These are phyloP conservation scores for Sparus aurata DNA, from an alignment of 2,797 vertebrate species.

Conservation along the genomic window DNA sequence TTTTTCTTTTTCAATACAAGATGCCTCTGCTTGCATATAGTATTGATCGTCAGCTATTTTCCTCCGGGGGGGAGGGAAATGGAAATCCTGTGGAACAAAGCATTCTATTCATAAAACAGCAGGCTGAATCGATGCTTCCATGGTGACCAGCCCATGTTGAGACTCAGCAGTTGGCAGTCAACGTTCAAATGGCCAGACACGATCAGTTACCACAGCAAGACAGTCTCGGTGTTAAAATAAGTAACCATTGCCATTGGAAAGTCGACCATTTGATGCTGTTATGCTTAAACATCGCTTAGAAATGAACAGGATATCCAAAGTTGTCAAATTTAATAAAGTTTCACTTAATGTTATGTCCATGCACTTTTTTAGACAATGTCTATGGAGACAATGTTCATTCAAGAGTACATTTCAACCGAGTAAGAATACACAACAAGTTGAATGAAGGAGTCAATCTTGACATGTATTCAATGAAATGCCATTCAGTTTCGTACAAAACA, in stretches of 20 bases:
- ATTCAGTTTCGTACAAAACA: too few relatives aligned
- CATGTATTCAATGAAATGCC: not conserved
- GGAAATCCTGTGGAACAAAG: conserved; percentile 63
- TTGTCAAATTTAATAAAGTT: not conserved
- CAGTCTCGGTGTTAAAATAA: conserved; percentile 51
- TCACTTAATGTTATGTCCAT: not conserved
- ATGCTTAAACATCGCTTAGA: conserved; percentile 15
- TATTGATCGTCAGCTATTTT: conserved; percentile 66
- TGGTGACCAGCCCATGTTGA: conserved; percentile 35
- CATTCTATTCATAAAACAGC: conserved; percentile 65
- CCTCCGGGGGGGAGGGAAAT: conserved; percentile 35
- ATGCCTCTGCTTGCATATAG: conserved; percentile 52
- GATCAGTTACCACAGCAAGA: conserved; percentile 50
- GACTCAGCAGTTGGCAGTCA: conserved; percentile 31
- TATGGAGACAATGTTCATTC: not conserved
- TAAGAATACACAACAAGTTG: not conserved
- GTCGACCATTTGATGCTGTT: not conserved
- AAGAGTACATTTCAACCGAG: not conserved
- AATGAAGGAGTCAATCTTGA: not conserved
- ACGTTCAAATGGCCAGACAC: conserved; percentile 36
- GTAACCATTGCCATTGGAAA: not conserved
- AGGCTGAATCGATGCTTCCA: conserved; percentile 54
- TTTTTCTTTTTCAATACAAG: conserved; percentile 51
- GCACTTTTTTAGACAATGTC: not conserved
- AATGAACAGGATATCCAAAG: not conserved